A percentile compares a stretch with the other conserved stretches of the same genome.
phyloP scores from a whole-genome alignment of 2,113 vertebrate species.

The Poecilia latipinna region DNA sequence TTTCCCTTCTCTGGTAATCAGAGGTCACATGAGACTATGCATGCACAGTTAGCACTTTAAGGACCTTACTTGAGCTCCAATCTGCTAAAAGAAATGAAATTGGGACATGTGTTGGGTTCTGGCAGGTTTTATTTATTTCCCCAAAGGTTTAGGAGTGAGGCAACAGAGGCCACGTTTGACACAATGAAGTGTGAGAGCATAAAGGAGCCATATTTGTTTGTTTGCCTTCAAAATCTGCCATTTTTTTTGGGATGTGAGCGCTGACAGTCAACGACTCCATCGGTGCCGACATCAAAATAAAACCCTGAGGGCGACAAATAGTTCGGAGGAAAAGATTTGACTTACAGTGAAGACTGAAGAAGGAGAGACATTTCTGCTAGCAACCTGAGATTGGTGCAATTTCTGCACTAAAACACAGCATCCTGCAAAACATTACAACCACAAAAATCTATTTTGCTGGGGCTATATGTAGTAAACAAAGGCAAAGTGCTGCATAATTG shows the following conservation, averaged over 20 bases:
- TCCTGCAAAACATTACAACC: not conserved
- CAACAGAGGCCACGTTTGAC: constrained; percentile 13
- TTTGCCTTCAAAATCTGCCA: constrained; percentile 38
- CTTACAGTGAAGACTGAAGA: constrained; percentile 8
- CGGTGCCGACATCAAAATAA: constrained; percentile 35
- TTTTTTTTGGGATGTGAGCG: constrained; percentile 43
- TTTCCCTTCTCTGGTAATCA: constrained; percentile 45
- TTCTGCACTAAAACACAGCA: not conserved
- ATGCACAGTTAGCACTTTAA: constrained; percentile 9
- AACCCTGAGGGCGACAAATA: constrained; percentile 35
- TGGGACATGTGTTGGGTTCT: not conserved
- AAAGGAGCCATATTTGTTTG: constrained; percentile 40
- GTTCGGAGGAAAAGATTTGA: constrained; percentile 34
- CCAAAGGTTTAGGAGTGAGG: constrained; percentile 32
- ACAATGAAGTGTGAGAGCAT: constrained; percentile 16
- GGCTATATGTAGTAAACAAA: not conserved
- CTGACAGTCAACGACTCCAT: constrained; percentile 52
- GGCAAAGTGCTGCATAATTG: not conserved
- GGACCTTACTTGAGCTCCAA: constrained; percentile 22
- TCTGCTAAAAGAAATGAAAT: constrained; percentile 16
- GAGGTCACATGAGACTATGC: constrained; percentile 43
- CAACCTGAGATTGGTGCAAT: constrained; percentile 3
- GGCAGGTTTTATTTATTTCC: constrained; percentile 5
- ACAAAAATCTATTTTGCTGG: not conserved
- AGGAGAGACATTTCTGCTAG: not conserved